Evolutionary conservation across 2,113 vertebrate species (phyloP), one percentile per base, ranked within the genome.

Genomic region (Ictidomys tridecemlineatus): DNA sequence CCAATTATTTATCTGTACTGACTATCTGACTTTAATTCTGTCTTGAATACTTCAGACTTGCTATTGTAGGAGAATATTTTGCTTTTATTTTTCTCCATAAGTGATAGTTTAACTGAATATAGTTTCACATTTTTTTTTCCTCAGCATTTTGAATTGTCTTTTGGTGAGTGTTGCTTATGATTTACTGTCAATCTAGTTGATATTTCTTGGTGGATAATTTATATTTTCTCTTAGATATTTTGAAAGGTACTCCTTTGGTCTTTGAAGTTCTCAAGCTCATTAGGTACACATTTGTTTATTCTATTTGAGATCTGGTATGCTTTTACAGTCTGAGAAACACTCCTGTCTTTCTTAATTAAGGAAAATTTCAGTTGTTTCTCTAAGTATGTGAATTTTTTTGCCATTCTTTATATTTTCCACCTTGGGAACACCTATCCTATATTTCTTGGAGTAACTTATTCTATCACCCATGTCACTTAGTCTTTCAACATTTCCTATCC

Each of bases 71-170:
- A 69, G 61, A 76, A 61, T 69, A 79, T 12, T 89, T 85, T 65
- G 56, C 48, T 67, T 76, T 80, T 45, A 70, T 7, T 90, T 13
- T 45, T 69, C 53, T 37, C 22, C 67, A 45, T 88, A 53, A 93
- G 70, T 37, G 37, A 67, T 34, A 56, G 17, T 26, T 53, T 45
- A 85, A 14, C 13, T 56, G 42, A 65, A 73, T 76, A 88, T 13
- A 22, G n/a, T 37, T 42, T 48, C 61, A 20, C 14, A 95, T 30
- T 42, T 76, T 42, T 76, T 42, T 88, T 56, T 45, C 14, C 45
- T 93, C 42, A 73, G 37, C 73, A 65, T n/a, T 73, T 39, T 65
- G 37, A 90, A 85, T 85, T 90, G n/a, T 94, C 17, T 85, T 45
- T 51, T 94, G 58, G 22, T 32, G 58, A 58, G 24, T 69, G 73